Evolutionary conservation across 2,888 invertebrate genomes (phyloP), one percentile per base, ranked within the genome.

Genomic region (Phoenoteleia sp.): DNA sequence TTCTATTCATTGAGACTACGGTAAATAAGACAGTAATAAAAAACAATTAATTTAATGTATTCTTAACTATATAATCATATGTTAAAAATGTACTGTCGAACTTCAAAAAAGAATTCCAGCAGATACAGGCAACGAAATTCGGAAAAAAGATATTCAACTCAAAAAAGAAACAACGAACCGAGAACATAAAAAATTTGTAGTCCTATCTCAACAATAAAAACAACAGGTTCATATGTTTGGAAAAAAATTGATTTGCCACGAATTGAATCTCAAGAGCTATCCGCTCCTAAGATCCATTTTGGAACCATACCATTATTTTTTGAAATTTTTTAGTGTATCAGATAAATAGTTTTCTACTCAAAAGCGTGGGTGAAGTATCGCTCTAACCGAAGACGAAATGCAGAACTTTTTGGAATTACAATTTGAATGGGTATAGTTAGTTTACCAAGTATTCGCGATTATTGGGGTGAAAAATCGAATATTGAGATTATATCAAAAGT

Each of bases 351-450:
- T n/a, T 75, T 47, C 62, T 17, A 27, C 19, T 56, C 54, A 75
- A 74, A 75, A 62, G 25, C 21, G 3, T 0, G 52, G 47, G 19
- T 17, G 17, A 3, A 9, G 19, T 47, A 47, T 47, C 47, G 47
- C 47, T 21, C 17, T 47, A 47, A 47, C 47, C 47, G 47, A 19
- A 21, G 17, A 47, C 19, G 47, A 47, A 47, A 19, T 47, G 47
- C 47, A 47, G 17, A 47, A 11, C 17, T 47, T 47, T 19, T 17
- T 47, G 47, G 47, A 47, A 47, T 47, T 47, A 47, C 47, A 47
- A 47, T 47, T 47, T 47, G 47, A 19, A 54, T 54, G 54, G 54
- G 54, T 15, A 54, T 54, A 27, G 25, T 27, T n/a, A 54, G 15
- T 13, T 54, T 54, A 23, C 54, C 54, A 27, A 23, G 25, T 6